These are phyloP conservation scores for Camponotus vicinus DNA, from an alignment of 1,140 invertebrate species.

Conservation along the genomic window DNA sequence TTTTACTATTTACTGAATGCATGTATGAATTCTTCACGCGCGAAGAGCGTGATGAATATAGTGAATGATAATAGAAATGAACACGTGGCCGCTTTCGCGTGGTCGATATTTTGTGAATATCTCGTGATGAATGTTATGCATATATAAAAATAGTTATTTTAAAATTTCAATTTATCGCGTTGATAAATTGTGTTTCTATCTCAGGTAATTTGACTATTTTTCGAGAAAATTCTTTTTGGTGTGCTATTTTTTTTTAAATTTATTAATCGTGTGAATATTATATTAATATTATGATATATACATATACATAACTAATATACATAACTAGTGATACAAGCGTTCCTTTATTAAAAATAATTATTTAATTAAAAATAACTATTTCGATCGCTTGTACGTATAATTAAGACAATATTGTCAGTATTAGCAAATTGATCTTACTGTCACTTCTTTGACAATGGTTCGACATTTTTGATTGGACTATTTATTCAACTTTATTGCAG, in stretches of 20 bases:
- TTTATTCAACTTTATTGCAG: slow-evolving; percentile 14
- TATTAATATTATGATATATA: not conserved
- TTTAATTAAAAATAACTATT: not conserved
- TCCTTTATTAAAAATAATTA: not conserved
- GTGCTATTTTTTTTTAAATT: not conserved
- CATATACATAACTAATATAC: not conserved
- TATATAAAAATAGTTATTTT: slow-evolving; percentile 21
- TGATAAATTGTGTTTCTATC: not conserved
- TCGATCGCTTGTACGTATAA: not conserved
- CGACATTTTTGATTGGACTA: not conserved
- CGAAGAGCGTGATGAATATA: not conserved
- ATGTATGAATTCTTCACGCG: not conserved
- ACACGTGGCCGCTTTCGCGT: slow-evolving; percentile 30
- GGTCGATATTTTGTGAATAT: slow-evolving; percentile 44
- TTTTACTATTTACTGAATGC: not conserved
- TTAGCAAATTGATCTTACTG: not conserved
- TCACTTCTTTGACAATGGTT: not conserved
- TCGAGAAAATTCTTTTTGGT: not conserved
- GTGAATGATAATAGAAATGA: slow-evolving; percentile 15
- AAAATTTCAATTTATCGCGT: not conserved
- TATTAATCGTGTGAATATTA: not conserved
- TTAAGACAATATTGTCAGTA: not conserved
- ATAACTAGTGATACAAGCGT: not conserved
- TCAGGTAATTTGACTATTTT: not conserved
- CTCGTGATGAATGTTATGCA: slow-evolving; percentile 10